Evolutionary conservation across 1,140 invertebrate genomes (phyloP).

Genomic region (Adoxophyes honmai): DNA sequence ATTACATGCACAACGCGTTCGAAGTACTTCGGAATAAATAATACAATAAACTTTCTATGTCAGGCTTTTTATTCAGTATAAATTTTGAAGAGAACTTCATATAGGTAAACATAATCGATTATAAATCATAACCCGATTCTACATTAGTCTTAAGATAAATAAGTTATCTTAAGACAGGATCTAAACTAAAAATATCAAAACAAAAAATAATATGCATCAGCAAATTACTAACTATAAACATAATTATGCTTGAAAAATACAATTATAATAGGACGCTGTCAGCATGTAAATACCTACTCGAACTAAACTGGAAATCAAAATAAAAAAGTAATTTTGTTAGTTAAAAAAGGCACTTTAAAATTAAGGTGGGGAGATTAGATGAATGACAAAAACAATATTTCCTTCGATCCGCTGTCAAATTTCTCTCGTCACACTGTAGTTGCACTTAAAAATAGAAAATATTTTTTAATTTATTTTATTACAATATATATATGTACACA

Average conservation of each 20-base stretch:
- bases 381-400: slow-evolving; percentile 49
- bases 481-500: slow-evolving; percentile 61
- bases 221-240: slow-evolving; percentile 45
- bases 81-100: slow-evolving; percentile 37
- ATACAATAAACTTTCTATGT: slow-evolving; percentile 53
- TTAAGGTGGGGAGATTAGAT: slow-evolving; percentile 37
- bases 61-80: slow-evolving; percentile 62
- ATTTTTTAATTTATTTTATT: slow-evolving; percentile 49
- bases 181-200: slow-evolving; percentile 46
- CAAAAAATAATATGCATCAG: slow-evolving; percentile 46
- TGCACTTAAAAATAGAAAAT: slow-evolving; percentile 65
- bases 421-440: slow-evolving; percentile 71
- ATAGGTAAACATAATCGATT: slow-evolving; percentile 45
- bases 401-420: slow-evolving; percentile 40
- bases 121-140: slow-evolving; percentile 36
- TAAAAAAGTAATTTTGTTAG: slow-evolving; percentile 26
- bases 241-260: slow-evolving; percentile 28
- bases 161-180: slow-evolving; percentile 35
- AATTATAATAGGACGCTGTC: slow-evolving; percentile 32
- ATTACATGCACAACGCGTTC: too few species aligned
- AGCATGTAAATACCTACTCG: slow-evolving; percentile 31
- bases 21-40: slow-evolving; percentile 29
- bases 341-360: slow-evolving; percentile 43
- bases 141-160: slow-evolving; percentile 29
- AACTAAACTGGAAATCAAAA: slow-evolving; percentile 29